phyloP scores from a whole-genome alignment of 2,113 vertebrate species.

The Physeter macrocephalus region DNA sequence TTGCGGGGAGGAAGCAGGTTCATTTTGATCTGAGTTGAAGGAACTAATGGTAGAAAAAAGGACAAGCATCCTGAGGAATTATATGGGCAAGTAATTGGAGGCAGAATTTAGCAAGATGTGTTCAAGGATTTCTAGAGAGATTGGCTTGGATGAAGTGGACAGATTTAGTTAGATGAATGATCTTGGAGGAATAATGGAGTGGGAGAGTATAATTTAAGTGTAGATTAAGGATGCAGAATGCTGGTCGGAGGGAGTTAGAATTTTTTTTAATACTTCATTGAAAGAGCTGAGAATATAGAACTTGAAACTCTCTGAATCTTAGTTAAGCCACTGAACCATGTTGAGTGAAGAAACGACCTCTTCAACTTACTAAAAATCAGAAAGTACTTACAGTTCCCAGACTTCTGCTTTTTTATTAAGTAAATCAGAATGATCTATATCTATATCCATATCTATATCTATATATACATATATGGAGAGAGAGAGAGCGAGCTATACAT shows the following conservation, averaged over 20 bases:
- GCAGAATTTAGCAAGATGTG: background rate
- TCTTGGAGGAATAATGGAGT: background rate
- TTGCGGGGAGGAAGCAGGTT: background rate
- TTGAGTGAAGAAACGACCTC: constrained; percentile 36
- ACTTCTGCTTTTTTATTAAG: constrained; percentile 19
- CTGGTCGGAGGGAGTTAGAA: constrained; percentile 5
- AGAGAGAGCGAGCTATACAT: background rate
- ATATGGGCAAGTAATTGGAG: background rate
- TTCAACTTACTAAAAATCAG: constrained; percentile 29
- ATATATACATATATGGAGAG: background rate
- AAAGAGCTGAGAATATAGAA: constrained; percentile 17
- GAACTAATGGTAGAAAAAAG: background rate
- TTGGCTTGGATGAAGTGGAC: background rate
- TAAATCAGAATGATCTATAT: background rate
- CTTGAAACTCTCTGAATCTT: constrained; percentile 35
- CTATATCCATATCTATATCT: too few species aligned
- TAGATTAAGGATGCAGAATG: constrained; percentile 22
- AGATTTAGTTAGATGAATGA: constrained; percentile 23
- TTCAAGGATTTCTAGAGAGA: background rate
- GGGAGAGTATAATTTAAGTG: background rate
- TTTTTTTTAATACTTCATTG: background rate
- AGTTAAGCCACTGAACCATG: constrained; percentile 25
- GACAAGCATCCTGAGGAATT: background rate
- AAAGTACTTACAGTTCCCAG: constrained; percentile 19
- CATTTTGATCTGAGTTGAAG: background rate